Conservation (phyloP, 2,797 vertebrate species). For the Ispidina lecontei region DNA sequence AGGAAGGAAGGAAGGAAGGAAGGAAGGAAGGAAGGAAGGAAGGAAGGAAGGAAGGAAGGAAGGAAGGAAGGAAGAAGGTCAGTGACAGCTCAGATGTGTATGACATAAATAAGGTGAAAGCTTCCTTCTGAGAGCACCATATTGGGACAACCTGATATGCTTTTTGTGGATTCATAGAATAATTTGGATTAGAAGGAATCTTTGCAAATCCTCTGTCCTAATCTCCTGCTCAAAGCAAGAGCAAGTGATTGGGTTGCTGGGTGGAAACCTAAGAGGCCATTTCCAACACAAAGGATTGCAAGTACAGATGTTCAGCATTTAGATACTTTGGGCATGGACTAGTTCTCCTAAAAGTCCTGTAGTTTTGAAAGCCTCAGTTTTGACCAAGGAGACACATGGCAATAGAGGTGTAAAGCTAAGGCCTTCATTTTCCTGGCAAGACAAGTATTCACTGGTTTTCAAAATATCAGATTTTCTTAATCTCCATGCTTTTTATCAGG, state of each 20-base stretch:
- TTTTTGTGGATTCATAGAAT: neutral
- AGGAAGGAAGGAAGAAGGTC: too few species aligned
- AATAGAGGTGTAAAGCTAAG: neutral
- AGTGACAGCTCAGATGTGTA: neutral
- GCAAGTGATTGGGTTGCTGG: fast-evolving
- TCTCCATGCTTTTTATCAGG: neutral
- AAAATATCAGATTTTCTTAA: neutral
- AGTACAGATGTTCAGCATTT: neutral
- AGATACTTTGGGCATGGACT: neutral
- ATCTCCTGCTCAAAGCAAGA: neutral
- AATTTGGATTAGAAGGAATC: neutral
- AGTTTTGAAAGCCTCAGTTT: neutral
- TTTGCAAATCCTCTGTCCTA: neutral
- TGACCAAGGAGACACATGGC: neutral
- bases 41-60: too few species aligned
- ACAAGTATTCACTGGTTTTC: neutral
- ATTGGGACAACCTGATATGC: neutral
- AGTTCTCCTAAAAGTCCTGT: neutral
- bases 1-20: too few species aligned
- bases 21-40: too few species aligned
- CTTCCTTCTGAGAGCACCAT: neutral
- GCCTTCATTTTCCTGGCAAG: neutral
- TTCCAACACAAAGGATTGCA: neutral
- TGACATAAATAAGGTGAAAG: neutral
- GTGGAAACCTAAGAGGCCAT: neutral